Base-by-base conservation (phyloP, 2,113 vertebrate species). In the Larimichthys crocea region DNA sequence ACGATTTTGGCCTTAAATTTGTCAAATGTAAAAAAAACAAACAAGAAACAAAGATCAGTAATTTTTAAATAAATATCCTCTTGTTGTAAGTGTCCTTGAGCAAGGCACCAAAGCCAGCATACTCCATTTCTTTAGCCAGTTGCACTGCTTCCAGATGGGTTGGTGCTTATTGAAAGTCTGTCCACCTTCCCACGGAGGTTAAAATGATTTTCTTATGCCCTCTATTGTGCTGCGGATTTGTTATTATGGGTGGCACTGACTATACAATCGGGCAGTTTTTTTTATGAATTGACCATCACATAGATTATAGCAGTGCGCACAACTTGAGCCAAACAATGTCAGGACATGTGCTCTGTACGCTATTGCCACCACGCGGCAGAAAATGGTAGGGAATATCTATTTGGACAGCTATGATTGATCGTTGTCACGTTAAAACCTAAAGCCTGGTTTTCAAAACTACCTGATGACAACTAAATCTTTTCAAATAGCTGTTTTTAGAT, bases 311-410 rank as follows among this genome's bases (percentile, higher is more conserved):
- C 76, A 66, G 74, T 55, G 89, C 87, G 74, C 85, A 48, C 80
- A 75, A 44, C 55, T 40, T 19, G 74, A 79, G 66, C 59, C 73
- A 48, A 52, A 42, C 31, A 66, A 52, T 44, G 24, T 17, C 53
- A 64, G 24, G 15, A 50, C 40, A 71, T 46, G 86, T 91, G 83
- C 79, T 82, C 87, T 94, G 92, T 92, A 78, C 86, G 67, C 85
- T 83, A 92, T 59, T 93, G 94, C 94, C 94, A 71, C 93, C 93
- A 88, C 57, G 94, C 91, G 94, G 92, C 65, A 48, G 15, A 62
- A 12, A 65, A 24, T 1, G 75, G 86, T 35, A 92, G 44, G 62
- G 56, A 26, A 57, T 10, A 10, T 60, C 16, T 22, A 0, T 78
- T 56, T 63, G 31, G 87, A 88, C 82, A 81, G 71, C 50, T 77